Base-by-base conservation (phyloP, 2,888 invertebrate genomes). In the Callinectes sapidus region DNA sequence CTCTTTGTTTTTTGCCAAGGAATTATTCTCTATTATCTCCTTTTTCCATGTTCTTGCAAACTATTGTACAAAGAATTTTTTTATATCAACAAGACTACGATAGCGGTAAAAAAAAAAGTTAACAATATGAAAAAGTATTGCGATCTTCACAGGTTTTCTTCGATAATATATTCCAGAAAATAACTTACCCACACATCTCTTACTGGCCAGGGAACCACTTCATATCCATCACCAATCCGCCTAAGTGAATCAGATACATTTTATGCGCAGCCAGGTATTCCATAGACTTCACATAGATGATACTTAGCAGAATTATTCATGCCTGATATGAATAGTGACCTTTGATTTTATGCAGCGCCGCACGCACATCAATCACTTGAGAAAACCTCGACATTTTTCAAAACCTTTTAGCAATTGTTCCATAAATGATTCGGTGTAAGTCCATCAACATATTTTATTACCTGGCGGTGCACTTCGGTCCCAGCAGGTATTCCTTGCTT, bases 321-420 rank as follows among this genome's bases (percentile, higher is more conserved):
- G 61, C 61, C 61, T 61, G 61, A 61, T 61, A 61, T 61, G 61
- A 61, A 61, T 61, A 77, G n/a, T 77, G 71, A 77, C 71, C 71
- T 28, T 77, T 77, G 71, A 77, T 77, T 77, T 77, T n/a, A 77
- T 77, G 71, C 71, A 77, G 28, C 71, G 32, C 71, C 13, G 28
- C 71, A 28, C n/a, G n/a, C n/a, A n/a, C 71, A 28, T 77, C 71
- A 77, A 77, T 77, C 71, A 77, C 13, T 28, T 28, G 28, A 23
- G 13, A 77, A 10, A 77, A 32, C 61, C 23, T 77, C 71, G n/a
- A 77, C n/a, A 35, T 35, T 14, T 18, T 81, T 81, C 81, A 81
- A 81, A 71, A 81, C 35, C 14, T 81, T 81, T 14, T 35, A 32
- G 28, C 71, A 77, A n/a, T 28, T 28, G 71, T 28, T 77, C 28